Evolutionary conservation across 2,888 invertebrate genomes (phyloP), one percentile per base, ranked within the genome.

Genomic region (Cryptus viduatorius): DNA sequence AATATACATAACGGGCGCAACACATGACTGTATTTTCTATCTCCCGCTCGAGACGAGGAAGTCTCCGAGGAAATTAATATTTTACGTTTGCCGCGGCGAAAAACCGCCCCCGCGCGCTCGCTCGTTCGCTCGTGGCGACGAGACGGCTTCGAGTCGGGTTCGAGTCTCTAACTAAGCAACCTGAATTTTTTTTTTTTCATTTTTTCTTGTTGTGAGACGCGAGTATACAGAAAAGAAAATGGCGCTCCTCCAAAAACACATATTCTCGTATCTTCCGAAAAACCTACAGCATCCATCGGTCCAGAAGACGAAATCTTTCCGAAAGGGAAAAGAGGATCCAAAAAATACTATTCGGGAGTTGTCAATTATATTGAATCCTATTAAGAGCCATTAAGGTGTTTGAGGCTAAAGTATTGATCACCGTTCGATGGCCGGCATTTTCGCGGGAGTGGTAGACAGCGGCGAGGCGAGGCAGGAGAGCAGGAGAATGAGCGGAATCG

Each of bases 371-470:
- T 59, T 29, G 59, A 59, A 59, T 29, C 59, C 24, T 29, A 59
- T 59, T 29, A 59, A 24, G 24, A n/a, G n/a, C n/a, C n/a, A n/a
- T n/a, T n/a, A n/a, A n/a, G n/a, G 29, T 31, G 31, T 31, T 37
- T 72, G 82, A 85, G 82, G 77, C 86, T 77, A 82, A 84, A 86
- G 79, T 86, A 86, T 86, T 82, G 86, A 86, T 86, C 79, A 84
- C 75, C 68, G 76, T 84, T 82, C 84, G 86, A 79, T 46, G 24
- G 64, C 61, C 59, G 61, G 79, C 71, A 67, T 44, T 69, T 68
- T 69, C 73, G 78, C 79, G 78, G 4, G 59, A 59, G 59, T 29
- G 59, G 12, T 29, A 59, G 59, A 59, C 59, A 24, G 29, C 59
- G 31, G 24, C 56, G 31, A 24, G 10, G 24, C 56, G 56, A 56